phyloP scores from a whole-genome alignment of 2,888 invertebrate species.

The Hemistola chrysoprasaria region DNA sequence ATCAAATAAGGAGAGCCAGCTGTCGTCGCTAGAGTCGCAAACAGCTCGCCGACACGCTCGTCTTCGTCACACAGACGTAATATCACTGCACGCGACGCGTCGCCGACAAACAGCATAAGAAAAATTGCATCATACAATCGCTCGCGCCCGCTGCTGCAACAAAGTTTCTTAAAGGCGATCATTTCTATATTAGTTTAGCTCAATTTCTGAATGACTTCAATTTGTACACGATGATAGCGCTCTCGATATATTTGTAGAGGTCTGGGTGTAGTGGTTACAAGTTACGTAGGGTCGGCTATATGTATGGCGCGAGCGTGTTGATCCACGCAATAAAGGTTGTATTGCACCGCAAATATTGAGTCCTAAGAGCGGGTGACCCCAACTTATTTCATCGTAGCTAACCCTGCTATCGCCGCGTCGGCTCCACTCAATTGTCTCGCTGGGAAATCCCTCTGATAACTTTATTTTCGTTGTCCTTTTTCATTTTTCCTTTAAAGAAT shows the following conservation, averaged over 20 bases:
- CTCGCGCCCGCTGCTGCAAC: slow-evolving; percentile 22
- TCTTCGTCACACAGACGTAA: slow-evolving; percentile 60
- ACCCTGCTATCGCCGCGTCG: slow-evolving; percentile 56
- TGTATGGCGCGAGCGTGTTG: slow-evolving; percentile 56
- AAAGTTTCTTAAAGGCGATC: slow-evolving; percentile 23
- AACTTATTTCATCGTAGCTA: slow-evolving; percentile 67
- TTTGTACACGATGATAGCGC: slow-evolving; percentile 30
- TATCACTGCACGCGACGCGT: slow-evolving; percentile 47
- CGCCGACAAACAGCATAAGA: slow-evolving; percentile 40
- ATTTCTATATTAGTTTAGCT: slow-evolving; percentile 22
- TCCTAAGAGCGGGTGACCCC: slow-evolving; percentile 60
- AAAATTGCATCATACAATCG: slow-evolving; percentile 32
- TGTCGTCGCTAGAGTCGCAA: slow-evolving; percentile 63
- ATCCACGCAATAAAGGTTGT: slow-evolving; percentile 71
- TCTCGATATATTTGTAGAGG: slow-evolving; percentile 39
- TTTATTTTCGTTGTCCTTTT: slow-evolving; percentile 7
- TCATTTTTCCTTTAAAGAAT: neutral
- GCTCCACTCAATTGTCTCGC: slow-evolving; percentile 66
- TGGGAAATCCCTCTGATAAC: slow-evolving; percentile 36
- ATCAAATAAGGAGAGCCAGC: slow-evolving; percentile 72
- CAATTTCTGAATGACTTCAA: slow-evolving; percentile 32
- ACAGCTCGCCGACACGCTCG: slow-evolving; percentile 52
- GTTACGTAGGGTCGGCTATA: slow-evolving; percentile 42
- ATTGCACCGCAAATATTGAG: slow-evolving; percentile 74
- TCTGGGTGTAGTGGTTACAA: slow-evolving; percentile 50